phyloP scores from a whole-genome alignment of 2,113 vertebrate genomes.

The Pedionomus torquatus region DNA sequence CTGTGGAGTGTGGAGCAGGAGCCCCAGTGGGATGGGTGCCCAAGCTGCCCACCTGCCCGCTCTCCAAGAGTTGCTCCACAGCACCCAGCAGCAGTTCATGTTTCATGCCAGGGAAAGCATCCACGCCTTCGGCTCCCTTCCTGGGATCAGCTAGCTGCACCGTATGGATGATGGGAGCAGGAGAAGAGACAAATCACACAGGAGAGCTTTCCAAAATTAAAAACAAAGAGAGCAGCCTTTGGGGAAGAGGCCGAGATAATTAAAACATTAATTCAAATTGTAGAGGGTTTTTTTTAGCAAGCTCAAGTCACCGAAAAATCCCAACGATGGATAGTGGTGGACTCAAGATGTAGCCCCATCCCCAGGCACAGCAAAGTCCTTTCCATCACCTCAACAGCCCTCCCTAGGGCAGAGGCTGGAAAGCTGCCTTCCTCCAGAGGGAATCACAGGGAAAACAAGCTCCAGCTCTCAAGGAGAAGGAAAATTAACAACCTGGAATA shows the following conservation, averaged over 20 bases:
- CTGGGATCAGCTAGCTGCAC: neutral
- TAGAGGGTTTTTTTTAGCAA: constrained; percentile 19
- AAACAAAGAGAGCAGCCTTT: constrained; percentile 47
- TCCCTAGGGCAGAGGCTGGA: neutral
- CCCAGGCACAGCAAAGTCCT: neutral
- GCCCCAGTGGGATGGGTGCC: rapidly evolving
- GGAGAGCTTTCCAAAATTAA: constrained; percentile 34
- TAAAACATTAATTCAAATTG: constrained; percentile 70
- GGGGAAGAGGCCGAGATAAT: constrained; percentile 62
- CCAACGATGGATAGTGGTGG: rapidly evolving
- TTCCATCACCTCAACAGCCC: neutral
- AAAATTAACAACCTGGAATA: constrained; percentile 14
- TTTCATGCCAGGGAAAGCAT: neutral
- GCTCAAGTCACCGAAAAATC: neutral
- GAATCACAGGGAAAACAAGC: neutral
- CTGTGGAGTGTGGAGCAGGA: rapidly evolving
- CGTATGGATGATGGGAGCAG: neutral
- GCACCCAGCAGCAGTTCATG: rapidly evolving
- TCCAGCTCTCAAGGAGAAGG: neutral
- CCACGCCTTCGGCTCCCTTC: neutral
- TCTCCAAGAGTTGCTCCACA: neutral
- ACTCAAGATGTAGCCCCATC: neutral
- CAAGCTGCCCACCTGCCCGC: rapidly evolving
- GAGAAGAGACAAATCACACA: neutral
- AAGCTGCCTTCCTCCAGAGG: neutral